Conservation (phyloP, 2,888 invertebrate genomes). For the Pheosia tremula region DNA sequence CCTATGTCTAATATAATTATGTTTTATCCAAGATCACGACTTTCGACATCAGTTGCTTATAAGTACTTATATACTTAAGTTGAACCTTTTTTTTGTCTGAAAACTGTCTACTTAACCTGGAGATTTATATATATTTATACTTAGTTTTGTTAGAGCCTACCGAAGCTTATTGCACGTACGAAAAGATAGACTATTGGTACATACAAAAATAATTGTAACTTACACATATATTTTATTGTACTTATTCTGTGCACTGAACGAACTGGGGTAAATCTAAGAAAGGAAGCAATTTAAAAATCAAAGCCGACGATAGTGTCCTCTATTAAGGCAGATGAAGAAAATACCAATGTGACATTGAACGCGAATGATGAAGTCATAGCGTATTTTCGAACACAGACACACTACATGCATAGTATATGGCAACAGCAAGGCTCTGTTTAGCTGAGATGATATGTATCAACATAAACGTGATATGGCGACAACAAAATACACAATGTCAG, state of each 20-base stretch:
- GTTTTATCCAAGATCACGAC: background rate
- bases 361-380: slow-evolving; percentile 4
- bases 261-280: background rate
- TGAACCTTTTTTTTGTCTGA: too few relatives aligned
- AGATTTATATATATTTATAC: too few relatives aligned
- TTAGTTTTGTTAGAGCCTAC: too few relatives aligned
- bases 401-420: background rate
- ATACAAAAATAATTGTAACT: too few relatives aligned
- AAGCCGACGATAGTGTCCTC: background rate
- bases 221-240: too few relatives aligned
- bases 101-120: too few relatives aligned
- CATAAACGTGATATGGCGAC: background rate
- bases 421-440: slow-evolving; percentile 2
- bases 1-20: background rate
- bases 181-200: too few relatives aligned
- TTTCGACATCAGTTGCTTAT: too few relatives aligned
- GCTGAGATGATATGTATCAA: background rate
- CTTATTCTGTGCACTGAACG: too few relatives aligned
- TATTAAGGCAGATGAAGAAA: slow-evolving; percentile 5
- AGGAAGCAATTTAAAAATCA: slow-evolving; percentile 7
- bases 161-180: too few relatives aligned
- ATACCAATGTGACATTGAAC: slow-evolving; percentile 6
- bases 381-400: slow-evolving; percentile 6
- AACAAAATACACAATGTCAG: background rate
- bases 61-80: too few relatives aligned